phyloP scores from a whole-genome alignment of 1,140 invertebrate species.

The Dendroctonus valens region DNA sequence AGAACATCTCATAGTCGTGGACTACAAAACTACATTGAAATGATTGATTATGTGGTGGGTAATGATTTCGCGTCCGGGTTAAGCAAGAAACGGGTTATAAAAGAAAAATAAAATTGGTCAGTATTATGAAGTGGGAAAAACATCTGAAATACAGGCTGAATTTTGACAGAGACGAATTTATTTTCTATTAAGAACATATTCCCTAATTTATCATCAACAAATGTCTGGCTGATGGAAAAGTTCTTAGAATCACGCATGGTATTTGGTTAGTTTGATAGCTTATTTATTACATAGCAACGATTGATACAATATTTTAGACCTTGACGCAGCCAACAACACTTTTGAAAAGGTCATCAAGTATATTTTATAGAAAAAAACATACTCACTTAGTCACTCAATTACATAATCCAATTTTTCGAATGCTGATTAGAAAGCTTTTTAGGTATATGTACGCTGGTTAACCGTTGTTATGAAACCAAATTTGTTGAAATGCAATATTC shows the following conservation, averaged over 20 bases:
- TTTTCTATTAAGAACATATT: conserved; percentile 32
- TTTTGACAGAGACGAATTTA: conserved; percentile 33
- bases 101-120: conserved; percentile 35
- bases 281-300: too few relatives aligned
- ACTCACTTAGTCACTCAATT: too few relatives aligned
- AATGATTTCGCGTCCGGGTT: conserved; percentile 29
- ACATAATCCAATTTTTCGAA: too few relatives aligned
- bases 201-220: conserved; percentile 30
- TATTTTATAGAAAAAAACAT: too few relatives aligned
- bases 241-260: conserved; percentile 11
- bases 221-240: conserved; percentile 12
- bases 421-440: too few relatives aligned
- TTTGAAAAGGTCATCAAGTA: too few relatives aligned
- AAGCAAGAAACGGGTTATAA: conserved; percentile 34
- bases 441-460: too few relatives aligned
- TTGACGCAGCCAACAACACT: too few relatives aligned
- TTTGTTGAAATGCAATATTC: conserved; percentile 15
- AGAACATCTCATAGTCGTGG: conserved; percentile 10
- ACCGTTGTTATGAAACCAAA: not conserved
- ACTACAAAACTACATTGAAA: conserved; percentile 22
- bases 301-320: too few relatives aligned
- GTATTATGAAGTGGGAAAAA: conserved; percentile 33
- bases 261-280: conserved; percentile 2
- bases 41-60: conserved; percentile 31
- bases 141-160: conserved; percentile 30